These are phyloP conservation scores for Hoplodrina ambigua DNA, from an alignment of 2,888 invertebrate species.

Conservation along the genomic window DNA sequence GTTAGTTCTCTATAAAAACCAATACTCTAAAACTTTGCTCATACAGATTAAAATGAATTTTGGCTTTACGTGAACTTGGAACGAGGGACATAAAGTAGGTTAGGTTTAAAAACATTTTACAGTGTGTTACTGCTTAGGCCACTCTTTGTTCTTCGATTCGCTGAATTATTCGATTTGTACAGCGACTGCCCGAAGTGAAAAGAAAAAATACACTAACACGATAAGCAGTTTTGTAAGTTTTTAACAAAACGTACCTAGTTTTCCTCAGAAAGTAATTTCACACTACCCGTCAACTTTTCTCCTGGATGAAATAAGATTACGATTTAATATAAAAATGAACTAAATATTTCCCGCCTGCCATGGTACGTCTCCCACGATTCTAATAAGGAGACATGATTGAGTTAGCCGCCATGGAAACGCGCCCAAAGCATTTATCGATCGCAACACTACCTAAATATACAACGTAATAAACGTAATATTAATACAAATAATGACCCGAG, in stretches of 20 bases:
- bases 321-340: constrained; percentile 2
- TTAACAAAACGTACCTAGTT: not conserved
- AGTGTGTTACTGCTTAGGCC: too few species aligned
- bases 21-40: too few species aligned
- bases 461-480: constrained; percentile 25
- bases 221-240: too few species aligned
- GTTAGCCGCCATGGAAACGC: not conserved
- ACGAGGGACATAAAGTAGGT: too few species aligned
- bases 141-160: not conserved
- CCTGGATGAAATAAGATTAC: not conserved
- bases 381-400: not conserved
- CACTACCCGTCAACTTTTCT: too few species aligned
- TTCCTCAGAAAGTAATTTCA: not conserved
- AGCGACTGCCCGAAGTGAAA: not conserved
- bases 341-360: not conserved
- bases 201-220: too few species aligned
- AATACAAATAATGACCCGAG: constrained; percentile 16
- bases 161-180: not conserved
- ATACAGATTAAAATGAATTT: too few species aligned
- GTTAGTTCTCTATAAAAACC: too few species aligned
- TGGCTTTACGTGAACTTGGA: too few species aligned
- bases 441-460: constrained; percentile 7
- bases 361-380: not conserved
- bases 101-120: too few species aligned
- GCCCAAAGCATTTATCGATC: constrained; percentile 20